A percentile compares a stretch with the other conserved stretches of the same genome.
phyloP scores from a whole-genome alignment of 2,797 vertebrate genomes.

The Rachycentron canadum region DNA sequence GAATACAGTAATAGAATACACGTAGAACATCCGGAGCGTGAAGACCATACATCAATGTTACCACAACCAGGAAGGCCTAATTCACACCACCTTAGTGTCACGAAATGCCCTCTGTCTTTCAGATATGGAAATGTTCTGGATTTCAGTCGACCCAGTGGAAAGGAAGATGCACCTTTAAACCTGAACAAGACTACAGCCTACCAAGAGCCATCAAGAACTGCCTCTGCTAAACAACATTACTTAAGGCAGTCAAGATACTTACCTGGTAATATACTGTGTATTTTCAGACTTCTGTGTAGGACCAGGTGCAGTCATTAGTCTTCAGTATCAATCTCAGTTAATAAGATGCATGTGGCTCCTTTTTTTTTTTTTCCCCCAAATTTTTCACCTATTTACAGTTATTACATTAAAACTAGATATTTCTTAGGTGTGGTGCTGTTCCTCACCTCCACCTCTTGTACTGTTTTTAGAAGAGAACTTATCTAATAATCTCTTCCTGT shows the following conservation, averaged over 20 bases:
- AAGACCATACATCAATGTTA: neutral
- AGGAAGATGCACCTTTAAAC: constrained; percentile 86
- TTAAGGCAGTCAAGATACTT: constrained; percentile 94
- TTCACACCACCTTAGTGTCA: neutral
- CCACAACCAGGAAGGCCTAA: neutral
- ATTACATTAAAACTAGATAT: neutral
- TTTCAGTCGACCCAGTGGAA: constrained; percentile 85
- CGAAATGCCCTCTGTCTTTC: constrained; percentile 6
- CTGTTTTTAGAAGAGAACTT: neutral
- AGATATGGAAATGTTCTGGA: constrained; percentile 92
- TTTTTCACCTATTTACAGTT: neutral
- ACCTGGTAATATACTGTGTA: constrained; percentile 86
- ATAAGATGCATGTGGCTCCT: neutral
- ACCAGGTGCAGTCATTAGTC: neutral
- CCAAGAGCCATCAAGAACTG: constrained; percentile 86
- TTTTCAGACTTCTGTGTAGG: neutral
- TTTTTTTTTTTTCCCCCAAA: too few relatives aligned
- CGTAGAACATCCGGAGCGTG: neutral
- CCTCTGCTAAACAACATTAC: constrained; percentile 95
- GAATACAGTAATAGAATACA: neutral
- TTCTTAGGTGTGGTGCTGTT: too few relatives aligned
- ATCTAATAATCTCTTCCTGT: constrained; percentile 1
- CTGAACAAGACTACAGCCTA: constrained; percentile 82
- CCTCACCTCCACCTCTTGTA: neutral
- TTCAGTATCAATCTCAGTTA: neutral